Conservation (phyloP, 1,140 invertebrate genomes). For the Platorchestia sp. region DNA sequence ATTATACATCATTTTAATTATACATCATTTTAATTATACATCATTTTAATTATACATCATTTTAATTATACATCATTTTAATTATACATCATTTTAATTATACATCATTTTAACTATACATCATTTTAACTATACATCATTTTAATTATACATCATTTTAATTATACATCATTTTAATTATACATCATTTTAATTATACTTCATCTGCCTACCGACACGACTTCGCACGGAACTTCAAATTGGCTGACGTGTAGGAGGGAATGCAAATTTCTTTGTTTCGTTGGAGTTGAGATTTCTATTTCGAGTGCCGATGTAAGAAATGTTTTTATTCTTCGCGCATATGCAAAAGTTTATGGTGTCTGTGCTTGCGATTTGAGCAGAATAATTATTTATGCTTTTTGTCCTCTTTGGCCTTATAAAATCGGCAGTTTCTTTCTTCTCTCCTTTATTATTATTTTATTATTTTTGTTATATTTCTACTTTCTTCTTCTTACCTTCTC, state of each 20-base stretch:
- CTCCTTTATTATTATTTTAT: too few species aligned
- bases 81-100: constrained; percentile 35
- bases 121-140: constrained; percentile 32
- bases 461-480: too few species aligned
- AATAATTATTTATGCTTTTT: neutral
- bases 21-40: constrained; percentile 28
- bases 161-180: constrained; percentile 35
- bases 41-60: constrained; percentile 37
- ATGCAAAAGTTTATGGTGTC: neutral
- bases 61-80: constrained; percentile 35
- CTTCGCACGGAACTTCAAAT: neutral
- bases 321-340: neutral
- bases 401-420: too few species aligned
- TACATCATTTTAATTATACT: constrained; percentile 25
- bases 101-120: constrained; percentile 21
- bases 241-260: neutral
- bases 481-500: too few species aligned
- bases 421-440: too few species aligned
- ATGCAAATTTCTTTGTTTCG: neutral
- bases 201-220: neutral
- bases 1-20: constrained; percentile 35
- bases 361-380: neutral
- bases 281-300: neutral
- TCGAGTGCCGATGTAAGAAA: neutral
- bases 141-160: constrained; percentile 35